These are phyloP conservation scores for Germaria angustata DNA, from an alignment of 2,888 invertebrate species.

Conservation along the genomic window DNA sequence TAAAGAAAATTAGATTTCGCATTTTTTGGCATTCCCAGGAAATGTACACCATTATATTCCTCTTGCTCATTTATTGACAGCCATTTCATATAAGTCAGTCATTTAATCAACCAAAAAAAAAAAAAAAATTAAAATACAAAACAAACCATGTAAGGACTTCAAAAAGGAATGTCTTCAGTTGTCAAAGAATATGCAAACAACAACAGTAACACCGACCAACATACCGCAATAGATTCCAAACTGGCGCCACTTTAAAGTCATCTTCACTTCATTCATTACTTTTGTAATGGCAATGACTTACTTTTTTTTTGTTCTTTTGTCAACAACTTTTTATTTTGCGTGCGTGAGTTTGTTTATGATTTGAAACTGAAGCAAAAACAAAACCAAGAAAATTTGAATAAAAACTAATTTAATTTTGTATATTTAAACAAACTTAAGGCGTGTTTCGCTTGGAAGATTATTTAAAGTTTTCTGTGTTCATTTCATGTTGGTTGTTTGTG, in stretches of 20 bases:
- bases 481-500: not conserved
- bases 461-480: conserved; percentile 44
- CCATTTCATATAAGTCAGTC: conserved; percentile 28
- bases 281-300: conserved; percentile 64
- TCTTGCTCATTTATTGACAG: conserved; percentile 37
- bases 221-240: conserved; percentile 23
- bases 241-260: conserved; percentile 66
- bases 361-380: not conserved
- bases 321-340: conserved; percentile 31
- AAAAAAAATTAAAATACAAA: no score
- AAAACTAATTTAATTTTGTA: conserved; percentile 58
- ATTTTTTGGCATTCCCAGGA: conserved; percentile 60
- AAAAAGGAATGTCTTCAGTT: conserved; percentile 26
- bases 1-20: conserved; percentile 31
- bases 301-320: no score
- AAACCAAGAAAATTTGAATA: no score
- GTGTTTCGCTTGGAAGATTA: conserved; percentile 55
- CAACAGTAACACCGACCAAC: conserved; percentile 18
- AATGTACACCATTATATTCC: conserved; percentile 51
- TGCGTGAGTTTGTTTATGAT: not conserved
- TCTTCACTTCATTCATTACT: conserved; percentile 65
- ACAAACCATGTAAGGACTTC: conserved; percentile 34
- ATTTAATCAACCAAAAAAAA: conserved; percentile 10
- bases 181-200: conserved; percentile 41
- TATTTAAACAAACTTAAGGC: conserved; percentile 52